Conservation (phyloP, 1,140 invertebrate genomes). For the Daktulosphaira vitifoliae region DNA sequence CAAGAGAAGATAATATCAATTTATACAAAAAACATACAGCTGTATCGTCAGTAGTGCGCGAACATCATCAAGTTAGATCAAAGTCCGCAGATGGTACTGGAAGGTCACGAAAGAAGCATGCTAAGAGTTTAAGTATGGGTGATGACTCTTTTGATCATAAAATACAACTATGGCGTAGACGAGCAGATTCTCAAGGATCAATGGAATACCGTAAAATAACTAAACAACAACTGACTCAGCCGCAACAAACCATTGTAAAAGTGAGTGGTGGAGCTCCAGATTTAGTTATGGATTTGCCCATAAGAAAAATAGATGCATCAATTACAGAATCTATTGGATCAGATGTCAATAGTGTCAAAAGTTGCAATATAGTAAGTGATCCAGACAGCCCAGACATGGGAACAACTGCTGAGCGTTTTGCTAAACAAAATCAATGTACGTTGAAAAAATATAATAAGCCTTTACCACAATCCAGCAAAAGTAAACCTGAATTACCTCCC, state of each 20-base stretch:
- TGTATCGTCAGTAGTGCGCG: background rate
- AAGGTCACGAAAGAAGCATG: slow-evolving; percentile 39
- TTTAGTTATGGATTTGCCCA: slow-evolving; percentile 77
- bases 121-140: slow-evolving; percentile 47
- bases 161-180: slow-evolving; percentile 54
- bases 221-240: background rate
- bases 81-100: slow-evolving; percentile 2
- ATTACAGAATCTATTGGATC: slow-evolving; percentile 25
- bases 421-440: slow-evolving; percentile 70
- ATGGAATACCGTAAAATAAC: slow-evolving; percentile 40
- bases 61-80: background rate
- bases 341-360: slow-evolving; percentile 38
- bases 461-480: slow-evolving; percentile 41
- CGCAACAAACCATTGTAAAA: background rate
- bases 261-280: slow-evolving; percentile 55
- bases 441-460: slow-evolving; percentile 62
- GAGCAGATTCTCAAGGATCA: slow-evolving; percentile 50
- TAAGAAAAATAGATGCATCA: slow-evolving; percentile 9
- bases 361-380: slow-evolving; percentile 42
- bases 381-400: slow-evolving; percentile 60
- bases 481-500: slow-evolving; percentile 39
- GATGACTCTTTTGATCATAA: slow-evolving; percentile 47
- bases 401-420: slow-evolving; percentile 63
- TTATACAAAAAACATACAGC: background rate
- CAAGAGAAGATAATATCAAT: too few species aligned